Evolutionary conservation across 2,113 vertebrate genomes (phyloP), one percentile per base, ranked within the genome.

Genomic region (Verasper variegatus): DNA sequence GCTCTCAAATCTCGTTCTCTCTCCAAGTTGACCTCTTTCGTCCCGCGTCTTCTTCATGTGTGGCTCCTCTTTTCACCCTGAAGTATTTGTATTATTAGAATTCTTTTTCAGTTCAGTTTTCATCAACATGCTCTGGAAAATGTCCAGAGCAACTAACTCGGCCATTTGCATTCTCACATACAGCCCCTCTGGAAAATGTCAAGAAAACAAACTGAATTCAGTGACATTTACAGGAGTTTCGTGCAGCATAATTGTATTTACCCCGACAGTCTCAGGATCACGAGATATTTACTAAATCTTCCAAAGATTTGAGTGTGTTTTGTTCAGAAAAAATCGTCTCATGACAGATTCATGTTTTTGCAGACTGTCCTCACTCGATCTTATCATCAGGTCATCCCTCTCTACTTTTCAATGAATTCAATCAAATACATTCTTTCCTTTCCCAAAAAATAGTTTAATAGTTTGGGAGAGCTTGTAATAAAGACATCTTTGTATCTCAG

Each of bases 241-340:
- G 20, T 64, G 51, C 12, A 3, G 14, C 35, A 27, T 72, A 12
- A 71, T 55, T 31, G 18, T 20, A 61, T 84, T 81, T 74, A 1
- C 17, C 11, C 4, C 3, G 51, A 14, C 27, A 20, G 15, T 69
- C 59, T 47, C 2, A 7, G 62, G 47, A 72, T 66, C 54, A 26
- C 42, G n/a, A 58, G 15, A 62, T 27, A 13, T 49, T 54, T 27
- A 73, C 10, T 55, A 3, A 0, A 3, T 54, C 11, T 54, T 17
- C n/a, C 52, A 3, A 7, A 21, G n/a, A 21, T 54, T 45, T 68
- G 64, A 75, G 21, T 75, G 76, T 62, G 24, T 66, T 17, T 42
- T 56, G 10, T 62, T 1, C 7, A 42, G 58, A 12, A 57, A 5
- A 37, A 65, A n/a, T 56, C 5, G 0, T 23, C 5, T 15, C 12